These are phyloP conservation scores for Ancistrus triradiatus DNA, from an alignment of 2,113 vertebrate genomes.

Conservation along the genomic window DNA sequence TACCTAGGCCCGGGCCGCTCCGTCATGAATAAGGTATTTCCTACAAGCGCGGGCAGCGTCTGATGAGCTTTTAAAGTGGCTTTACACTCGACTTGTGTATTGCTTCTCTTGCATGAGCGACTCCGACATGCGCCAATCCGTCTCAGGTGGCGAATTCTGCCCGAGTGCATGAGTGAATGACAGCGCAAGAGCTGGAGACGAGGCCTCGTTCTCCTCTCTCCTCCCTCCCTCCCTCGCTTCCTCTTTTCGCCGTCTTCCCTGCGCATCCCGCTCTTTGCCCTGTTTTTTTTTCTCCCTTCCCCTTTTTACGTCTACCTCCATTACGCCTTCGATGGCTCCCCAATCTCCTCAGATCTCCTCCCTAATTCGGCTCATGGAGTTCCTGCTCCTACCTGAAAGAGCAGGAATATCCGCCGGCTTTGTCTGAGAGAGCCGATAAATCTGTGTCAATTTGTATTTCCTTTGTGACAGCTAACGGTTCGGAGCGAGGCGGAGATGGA, in stretches of 20 bases:
- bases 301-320: slow-evolving; percentile 58
- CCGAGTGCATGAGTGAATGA: slow-evolving; percentile 77
- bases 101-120: slow-evolving; percentile 91
- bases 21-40: slow-evolving; percentile 99
- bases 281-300: too few species aligned
- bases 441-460: slow-evolving; percentile 41
- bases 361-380: slow-evolving; percentile 53
- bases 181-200: slow-evolving; percentile 66
- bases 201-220: slow-evolving; percentile 60
- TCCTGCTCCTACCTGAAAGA: slow-evolving; percentile 60
- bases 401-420: slow-evolving; percentile 61
- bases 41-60: slow-evolving; percentile 91
- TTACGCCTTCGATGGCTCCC: slow-evolving; percentile 54
- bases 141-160: slow-evolving; percentile 90
- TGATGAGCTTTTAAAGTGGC: slow-evolving; percentile 99
- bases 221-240: slow-evolving; percentile 16
- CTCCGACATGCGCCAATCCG: slow-evolving; percentile 81
- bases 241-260: slow-evolving; percentile 3
- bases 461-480: slow-evolving; percentile 34
- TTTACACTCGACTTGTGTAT: slow-evolving; percentile 94
- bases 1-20: slow-evolving; percentile 91
- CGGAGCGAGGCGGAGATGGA: slow-evolving; percentile 5
- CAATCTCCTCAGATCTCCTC: slow-evolving; percentile 54
- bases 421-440: slow-evolving; percentile 58
- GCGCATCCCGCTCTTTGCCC: background rate